Evolutionary conservation across 1,140 invertebrate species (phyloP), one percentile per base, ranked within the genome.

Genomic region (Phymastichus coffea): DNA sequence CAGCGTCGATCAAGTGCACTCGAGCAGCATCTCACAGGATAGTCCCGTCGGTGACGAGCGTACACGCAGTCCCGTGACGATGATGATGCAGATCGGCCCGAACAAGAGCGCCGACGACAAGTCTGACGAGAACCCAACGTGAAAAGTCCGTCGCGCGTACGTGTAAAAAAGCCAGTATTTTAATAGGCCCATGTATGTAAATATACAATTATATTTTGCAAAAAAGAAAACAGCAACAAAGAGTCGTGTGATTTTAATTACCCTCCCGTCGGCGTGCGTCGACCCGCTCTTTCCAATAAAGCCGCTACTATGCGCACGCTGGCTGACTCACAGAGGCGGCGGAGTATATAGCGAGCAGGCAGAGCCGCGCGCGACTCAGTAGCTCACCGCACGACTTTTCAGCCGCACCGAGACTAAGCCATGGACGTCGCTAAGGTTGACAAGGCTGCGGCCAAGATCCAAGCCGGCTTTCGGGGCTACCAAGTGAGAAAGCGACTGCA

Each of bases 391-490:
- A n/a, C n/a, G n/a, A n/a, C n/a, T n/a, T n/a, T n/a, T n/a, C n/a
- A n/a, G n/a, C n/a, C n/a, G n/a, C n/a, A n/a, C n/a, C n/a, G n/a
- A n/a, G n/a, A n/a, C n/a, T n/a, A n/a, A n/a, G n/a, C n/a, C n/a
- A n/a, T n/a, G n/a, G n/a, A n/a, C n/a, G n/a, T n/a, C n/a, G n/a
- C n/a, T n/a, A n/a, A n/a, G n/a, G 71, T 72, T 33, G 71, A 74
- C 47, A 63, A 75, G 59, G 89, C 88, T 20, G 89, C 89, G 12
- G 86, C 84, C 3, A 89, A 86, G 70, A 90, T 91, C 49, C 89
- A 91, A 72, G 87, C 88, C 28, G 83, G 85, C 49, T 90, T 87
- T 72, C 81, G 87, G 46, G 88, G 88, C 2, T 89, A 88, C 66
- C 81, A 85, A 56, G 84, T 87, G 1, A 75, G 89, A 25, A 88